phyloP scores from a whole-genome alignment of 2,888 invertebrate species.

The Sinodicranocentrus sp. region DNA sequence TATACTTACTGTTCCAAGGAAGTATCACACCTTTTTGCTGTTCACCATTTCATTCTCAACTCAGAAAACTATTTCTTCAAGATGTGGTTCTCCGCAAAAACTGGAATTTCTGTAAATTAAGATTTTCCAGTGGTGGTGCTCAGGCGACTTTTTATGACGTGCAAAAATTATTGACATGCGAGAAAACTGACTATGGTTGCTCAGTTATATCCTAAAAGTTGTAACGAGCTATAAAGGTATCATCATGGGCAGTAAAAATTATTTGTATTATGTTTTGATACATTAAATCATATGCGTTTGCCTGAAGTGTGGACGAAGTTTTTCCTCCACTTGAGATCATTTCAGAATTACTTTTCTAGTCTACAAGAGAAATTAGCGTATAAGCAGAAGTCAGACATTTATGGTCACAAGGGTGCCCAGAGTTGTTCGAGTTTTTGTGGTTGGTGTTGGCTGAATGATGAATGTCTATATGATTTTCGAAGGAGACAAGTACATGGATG shows the following conservation, averaged over 20 bases:
- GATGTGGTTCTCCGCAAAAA: slow-evolving; percentile 57
- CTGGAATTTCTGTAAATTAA: slow-evolving; percentile 43
- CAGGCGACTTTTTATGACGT: slow-evolving; percentile 30
- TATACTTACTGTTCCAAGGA: slow-evolving; percentile 33
- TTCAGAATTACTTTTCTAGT: background rate
- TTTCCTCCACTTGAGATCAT: background rate
- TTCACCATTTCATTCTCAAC: slow-evolving; percentile 12
- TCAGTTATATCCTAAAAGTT: too few species aligned
- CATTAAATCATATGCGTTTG: background rate
- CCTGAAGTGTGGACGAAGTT: background rate
- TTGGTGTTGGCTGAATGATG: background rate
- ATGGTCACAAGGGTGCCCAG: slow-evolving; percentile 27
- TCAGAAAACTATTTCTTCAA: background rate
- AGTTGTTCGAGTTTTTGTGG: slow-evolving; percentile 24
- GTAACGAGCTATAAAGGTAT: slow-evolving; percentile 16
- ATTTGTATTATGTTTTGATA: slow-evolving; percentile 33
- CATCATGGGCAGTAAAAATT: slow-evolving; percentile 46
- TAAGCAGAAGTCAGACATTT: slow-evolving; percentile 19
- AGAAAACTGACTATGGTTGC: slow-evolving; percentile 12
- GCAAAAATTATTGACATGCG: slow-evolving; percentile 32
- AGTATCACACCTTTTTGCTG: slow-evolving; percentile 63
- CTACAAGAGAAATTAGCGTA: slow-evolving; percentile 24
- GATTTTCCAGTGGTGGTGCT: slow-evolving; percentile 32
- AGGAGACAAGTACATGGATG: background rate
- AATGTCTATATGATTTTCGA: background rate